A percentile compares a stretch with the other conserved stretches of the same genome.
Evolutionary conservation across 2,888 invertebrate species (phyloP).

Genomic region (Acleris cristana): DNA sequence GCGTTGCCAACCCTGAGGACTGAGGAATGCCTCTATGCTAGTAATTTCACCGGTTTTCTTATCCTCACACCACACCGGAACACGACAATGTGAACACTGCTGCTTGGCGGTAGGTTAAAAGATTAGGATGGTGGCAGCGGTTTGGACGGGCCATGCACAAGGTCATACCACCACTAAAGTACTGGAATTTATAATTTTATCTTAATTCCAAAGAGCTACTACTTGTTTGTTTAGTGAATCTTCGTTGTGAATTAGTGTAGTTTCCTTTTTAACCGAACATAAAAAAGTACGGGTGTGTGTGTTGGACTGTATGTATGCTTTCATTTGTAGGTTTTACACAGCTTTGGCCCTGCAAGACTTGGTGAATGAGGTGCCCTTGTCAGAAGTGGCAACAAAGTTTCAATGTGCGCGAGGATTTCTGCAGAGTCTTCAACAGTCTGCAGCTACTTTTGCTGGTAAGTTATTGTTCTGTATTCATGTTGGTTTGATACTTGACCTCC

Average conservation of each 20-base stretch:
- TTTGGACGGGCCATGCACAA: no score
- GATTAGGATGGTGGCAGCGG: no score
- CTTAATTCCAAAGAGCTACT: neutral
- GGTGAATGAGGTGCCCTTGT: constrained; percentile 94
- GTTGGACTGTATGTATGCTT: neutral
- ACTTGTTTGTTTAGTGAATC: no score
- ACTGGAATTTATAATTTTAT: neutral
- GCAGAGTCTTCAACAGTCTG: constrained; percentile 96
- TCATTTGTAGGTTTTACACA: constrained; percentile 89
- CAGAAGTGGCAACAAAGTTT: constrained; percentile 92
- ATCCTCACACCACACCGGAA: no score
- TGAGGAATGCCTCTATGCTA: no score
- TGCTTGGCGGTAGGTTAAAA: no score
- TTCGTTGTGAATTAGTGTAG: neutral
- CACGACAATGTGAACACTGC: no score
- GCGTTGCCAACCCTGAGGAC: no score
- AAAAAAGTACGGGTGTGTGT: no score
- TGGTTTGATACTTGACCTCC: no score
- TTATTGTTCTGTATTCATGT: neutral
- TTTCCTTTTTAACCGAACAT: neutral
- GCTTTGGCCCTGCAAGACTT: constrained; percentile 96
- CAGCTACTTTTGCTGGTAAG: constrained; percentile 96
- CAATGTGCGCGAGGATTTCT: constrained; percentile 94
- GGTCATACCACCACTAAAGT: no score
- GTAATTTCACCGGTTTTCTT: no score